These are phyloP conservation scores for Drosophila nigromelanica DNA, from an alignment of 1,140 invertebrate genomes.

Conservation along the genomic window DNA sequence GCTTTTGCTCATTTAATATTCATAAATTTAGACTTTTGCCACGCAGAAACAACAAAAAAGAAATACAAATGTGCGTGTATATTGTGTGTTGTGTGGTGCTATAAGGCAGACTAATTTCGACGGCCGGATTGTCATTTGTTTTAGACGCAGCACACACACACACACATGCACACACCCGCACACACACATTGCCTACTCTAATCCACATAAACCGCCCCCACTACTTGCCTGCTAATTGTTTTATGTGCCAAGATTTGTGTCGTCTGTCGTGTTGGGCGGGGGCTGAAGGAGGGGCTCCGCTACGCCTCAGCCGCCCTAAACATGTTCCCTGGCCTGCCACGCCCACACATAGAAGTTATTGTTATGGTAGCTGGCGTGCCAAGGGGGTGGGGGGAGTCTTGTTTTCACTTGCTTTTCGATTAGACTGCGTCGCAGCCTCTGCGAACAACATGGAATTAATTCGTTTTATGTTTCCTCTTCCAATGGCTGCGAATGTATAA, in stretches of 20 bases:
- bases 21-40: slow-evolving; percentile 65
- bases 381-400: slow-evolving; percentile 21
- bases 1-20: slow-evolving; percentile 74
- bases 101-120: slow-evolving; percentile 59
- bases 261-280: slow-evolving; percentile 57
- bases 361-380: slow-evolving; percentile 13
- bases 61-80: slow-evolving; percentile 27
- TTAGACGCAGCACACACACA: slow-evolving; percentile 37
- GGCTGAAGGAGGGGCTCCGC: background rate
- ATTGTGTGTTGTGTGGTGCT: slow-evolving; percentile 14
- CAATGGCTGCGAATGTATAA: slow-evolving; percentile 38
- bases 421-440: slow-evolving; percentile 58
- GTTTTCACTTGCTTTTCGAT: slow-evolving; percentile 82
- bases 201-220: slow-evolving; percentile 38
- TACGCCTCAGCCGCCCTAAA: slow-evolving; percentile 60
- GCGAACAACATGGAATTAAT: slow-evolving; percentile 75
- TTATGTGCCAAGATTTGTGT: slow-evolving; percentile 82
- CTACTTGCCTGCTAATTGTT: slow-evolving; percentile 70
- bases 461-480: slow-evolving; percentile 79
- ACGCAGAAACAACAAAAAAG: slow-evolving; percentile 34
- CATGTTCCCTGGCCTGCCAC: slow-evolving; percentile 63
- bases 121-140: slow-evolving; percentile 69
- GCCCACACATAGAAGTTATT: slow-evolving; percentile 61
- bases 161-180: background rate
- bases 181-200: slow-evolving; percentile 5